phyloP scores from a whole-genome alignment of 2,888 invertebrate genomes.

The Eupithecia vulgata region DNA sequence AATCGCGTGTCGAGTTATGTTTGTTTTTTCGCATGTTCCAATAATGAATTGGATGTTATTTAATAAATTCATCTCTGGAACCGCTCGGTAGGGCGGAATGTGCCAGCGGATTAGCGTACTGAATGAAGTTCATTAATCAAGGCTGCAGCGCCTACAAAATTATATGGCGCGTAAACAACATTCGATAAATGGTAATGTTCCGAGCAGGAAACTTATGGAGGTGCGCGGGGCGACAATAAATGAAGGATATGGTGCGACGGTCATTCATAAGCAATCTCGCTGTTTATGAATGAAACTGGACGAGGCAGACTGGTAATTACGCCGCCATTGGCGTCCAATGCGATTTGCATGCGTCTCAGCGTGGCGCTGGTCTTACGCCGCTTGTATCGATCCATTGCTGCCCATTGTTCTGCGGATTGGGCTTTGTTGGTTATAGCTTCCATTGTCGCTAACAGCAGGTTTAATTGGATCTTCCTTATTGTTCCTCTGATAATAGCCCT shows the following conservation, averaged over 20 bases:
- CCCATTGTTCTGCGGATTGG: constrained; percentile 70
- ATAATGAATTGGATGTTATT: constrained; percentile 71
- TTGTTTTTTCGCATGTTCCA: constrained; percentile 64
- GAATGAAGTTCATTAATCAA: constrained; percentile 75
- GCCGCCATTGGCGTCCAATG: constrained; percentile 63
- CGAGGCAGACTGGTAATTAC: constrained; percentile 70
- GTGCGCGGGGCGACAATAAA: constrained; percentile 64
- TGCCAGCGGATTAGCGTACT: constrained; percentile 54
- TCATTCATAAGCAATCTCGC: constrained; percentile 78
- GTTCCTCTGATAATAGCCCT: constrained; percentile 55
- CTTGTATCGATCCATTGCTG: constrained; percentile 65
- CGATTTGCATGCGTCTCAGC: constrained; percentile 68
- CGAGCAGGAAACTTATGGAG: constrained; percentile 74
- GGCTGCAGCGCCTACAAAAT: constrained; percentile 69
- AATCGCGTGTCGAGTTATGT: constrained; percentile 65
- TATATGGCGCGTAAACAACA: constrained; percentile 64
- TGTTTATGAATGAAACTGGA: constrained; percentile 79
- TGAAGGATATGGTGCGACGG: constrained; percentile 68
- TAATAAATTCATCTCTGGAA: constrained; percentile 58
- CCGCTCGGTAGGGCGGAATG: constrained; percentile 41
- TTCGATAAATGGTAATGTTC: constrained; percentile 75
- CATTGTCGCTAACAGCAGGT: constrained; percentile 62
- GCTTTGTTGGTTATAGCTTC: constrained; percentile 63
- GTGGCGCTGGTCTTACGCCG: constrained; percentile 49
- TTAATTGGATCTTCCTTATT: constrained; percentile 67